Evolutionary conservation across 2,888 invertebrate species (phyloP).

Genomic region (Hypercompe scribonia): DNA sequence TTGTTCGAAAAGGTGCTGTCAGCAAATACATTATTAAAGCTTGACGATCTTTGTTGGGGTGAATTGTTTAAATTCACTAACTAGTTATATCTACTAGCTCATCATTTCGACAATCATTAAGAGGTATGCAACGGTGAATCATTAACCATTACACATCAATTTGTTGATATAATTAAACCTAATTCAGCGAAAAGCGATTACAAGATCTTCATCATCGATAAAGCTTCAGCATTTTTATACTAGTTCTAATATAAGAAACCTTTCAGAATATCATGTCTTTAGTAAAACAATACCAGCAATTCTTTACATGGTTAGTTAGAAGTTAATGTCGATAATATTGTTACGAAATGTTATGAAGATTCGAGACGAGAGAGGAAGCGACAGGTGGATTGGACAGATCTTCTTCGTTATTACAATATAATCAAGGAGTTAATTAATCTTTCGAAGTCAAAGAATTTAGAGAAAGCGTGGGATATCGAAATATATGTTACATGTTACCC

Average conservation of each 20-base stretch:
- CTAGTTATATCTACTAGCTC: not conserved
- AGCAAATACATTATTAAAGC: too few relatives aligned
- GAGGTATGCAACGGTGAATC: not conserved
- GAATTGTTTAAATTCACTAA: not conserved
- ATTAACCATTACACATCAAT: not conserved
- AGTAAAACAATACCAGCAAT: too few relatives aligned
- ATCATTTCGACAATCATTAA: not conserved
- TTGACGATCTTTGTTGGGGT: too few relatives aligned
- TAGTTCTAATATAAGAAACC: too few relatives aligned
- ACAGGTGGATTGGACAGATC: too few relatives aligned
- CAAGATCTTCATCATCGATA: too few relatives aligned
- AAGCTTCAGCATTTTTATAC: too few relatives aligned
- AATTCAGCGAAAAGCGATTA: too few relatives aligned
- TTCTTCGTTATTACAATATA: conserved; percentile 17
- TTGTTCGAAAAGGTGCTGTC: not conserved
- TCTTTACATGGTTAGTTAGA: not conserved
- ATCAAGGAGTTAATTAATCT: conserved; percentile 26
- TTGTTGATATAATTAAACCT: too few relatives aligned
- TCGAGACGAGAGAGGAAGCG: too few relatives aligned
- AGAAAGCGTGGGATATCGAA: conserved; percentile 2
- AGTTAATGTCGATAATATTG: not conserved
- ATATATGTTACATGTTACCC: not conserved
- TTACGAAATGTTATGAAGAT: too few relatives aligned
- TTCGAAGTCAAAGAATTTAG: conserved; percentile 26
- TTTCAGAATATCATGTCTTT: too few relatives aligned